Conservation (phyloP, 1,140 invertebrate genomes). For the Stegodyphus mimosarum region DNA sequence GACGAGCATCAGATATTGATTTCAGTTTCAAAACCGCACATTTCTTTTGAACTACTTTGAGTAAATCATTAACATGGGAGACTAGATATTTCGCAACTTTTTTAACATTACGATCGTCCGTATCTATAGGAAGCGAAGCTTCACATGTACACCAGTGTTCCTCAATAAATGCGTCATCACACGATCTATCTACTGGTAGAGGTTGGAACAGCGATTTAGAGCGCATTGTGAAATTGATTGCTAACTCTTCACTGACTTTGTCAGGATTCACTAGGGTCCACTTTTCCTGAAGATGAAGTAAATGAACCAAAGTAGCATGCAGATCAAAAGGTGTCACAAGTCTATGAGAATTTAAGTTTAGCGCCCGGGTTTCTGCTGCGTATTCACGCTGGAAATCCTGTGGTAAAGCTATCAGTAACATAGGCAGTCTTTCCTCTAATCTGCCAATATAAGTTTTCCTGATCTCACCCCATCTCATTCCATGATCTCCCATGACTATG, state of each 20-base stretch:
- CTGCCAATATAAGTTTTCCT: slow-evolving; percentile 67
- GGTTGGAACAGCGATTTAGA: slow-evolving; percentile 79
- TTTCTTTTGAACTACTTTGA: neutral
- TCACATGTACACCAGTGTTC: slow-evolving; percentile 70
- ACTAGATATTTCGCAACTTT: slow-evolving; percentile 22
- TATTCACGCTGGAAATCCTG: slow-evolving; percentile 76
- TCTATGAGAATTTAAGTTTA: slow-evolving; percentile 70
- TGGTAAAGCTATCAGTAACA: slow-evolving; percentile 82
- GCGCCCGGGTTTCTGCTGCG: slow-evolving; percentile 71
- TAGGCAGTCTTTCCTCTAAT: slow-evolving; percentile 89
- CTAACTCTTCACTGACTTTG: slow-evolving; percentile 8
- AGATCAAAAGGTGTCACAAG: slow-evolving; percentile 88
- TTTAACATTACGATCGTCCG: slow-evolving; percentile 7
- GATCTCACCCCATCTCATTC: slow-evolving; percentile 60
- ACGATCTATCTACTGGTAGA: slow-evolving; percentile 72
- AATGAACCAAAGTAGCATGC: slow-evolving; percentile 77
- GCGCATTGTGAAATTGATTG: slow-evolving; percentile 14
- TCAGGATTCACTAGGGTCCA: slow-evolving; percentile 70
- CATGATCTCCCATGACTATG: slow-evolving; percentile 83
- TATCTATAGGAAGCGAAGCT: slow-evolving; percentile 6
- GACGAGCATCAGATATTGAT: slow-evolving; percentile 66
- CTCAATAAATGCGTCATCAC: slow-evolving; percentile 67
- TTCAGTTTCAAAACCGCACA: slow-evolving; percentile 31
- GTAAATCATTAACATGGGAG: slow-evolving; percentile 20
- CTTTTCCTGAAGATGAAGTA: slow-evolving; percentile 71